Evolutionary conservation across 2,888 invertebrate species (phyloP), one percentile per base, ranked within the genome.

Genomic region (Ornithoptera priamus): DNA sequence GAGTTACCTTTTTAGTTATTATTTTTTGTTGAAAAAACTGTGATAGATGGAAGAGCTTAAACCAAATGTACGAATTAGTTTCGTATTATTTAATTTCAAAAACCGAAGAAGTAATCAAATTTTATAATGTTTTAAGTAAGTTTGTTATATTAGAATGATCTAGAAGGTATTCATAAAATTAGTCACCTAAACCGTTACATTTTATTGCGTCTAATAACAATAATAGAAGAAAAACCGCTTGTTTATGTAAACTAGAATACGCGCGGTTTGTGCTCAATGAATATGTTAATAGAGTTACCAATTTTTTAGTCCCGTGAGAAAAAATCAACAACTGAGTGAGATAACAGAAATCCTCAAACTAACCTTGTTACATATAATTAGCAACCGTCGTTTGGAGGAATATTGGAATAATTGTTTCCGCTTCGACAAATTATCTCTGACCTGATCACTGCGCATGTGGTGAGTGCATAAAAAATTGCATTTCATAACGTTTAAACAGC

Each of bases 301-400:
- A 87, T 85, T 84, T 83, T 81, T 80, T 80, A 80, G 84, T 83
- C 83, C 84, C 89, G 90, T 90, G 90, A 89, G 90, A 91, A 91
- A 79, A 83, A 75, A 79, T 76, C 80, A 78, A 74, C 76, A 77
- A 76, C 77, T 77, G 79, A 79, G 82, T 85, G 83, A 85, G 82
- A 84, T 76, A 77, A 78, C 74, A 77, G 75, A 46, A 73, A 75
- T 74, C 74, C 76, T 75, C 74, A 76, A 77, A 73, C 76, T 69
- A 69, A 67, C 70, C 70, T 67, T 67, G 70, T 70, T 70, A 70
- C 67, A 70, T 70, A 64, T 67, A 67, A 70, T 70, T 70, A 67
- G 64, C 59, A 50, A 62, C 65, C 65, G 59, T 18, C 67, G 42
- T 67, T 71, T 69, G 65, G 70, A 73, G 79, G 76, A 76, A 70